Percentiles rank a stretch among this genome's conserved stretches.
Evolutionary conservation across 2,888 invertebrate species (phyloP).

Genomic region (Perizoma affinitatum): DNA sequence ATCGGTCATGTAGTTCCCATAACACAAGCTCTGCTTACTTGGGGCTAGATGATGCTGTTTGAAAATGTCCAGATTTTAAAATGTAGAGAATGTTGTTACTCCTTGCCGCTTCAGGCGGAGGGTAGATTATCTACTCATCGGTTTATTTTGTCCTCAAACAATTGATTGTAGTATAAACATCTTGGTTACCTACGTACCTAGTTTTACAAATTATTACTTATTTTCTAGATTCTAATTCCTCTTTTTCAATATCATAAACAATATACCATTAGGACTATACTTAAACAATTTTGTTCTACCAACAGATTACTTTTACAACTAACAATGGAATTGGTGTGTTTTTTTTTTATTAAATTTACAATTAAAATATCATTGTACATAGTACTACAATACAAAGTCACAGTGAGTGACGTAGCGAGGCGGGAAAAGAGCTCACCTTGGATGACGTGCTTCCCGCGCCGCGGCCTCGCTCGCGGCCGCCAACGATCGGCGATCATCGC

Average conservation of each 20-base stretch:
- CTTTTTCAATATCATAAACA: not conserved
- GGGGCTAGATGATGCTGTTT: no score
- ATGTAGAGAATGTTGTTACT: no score
- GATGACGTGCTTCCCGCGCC: slow-evolving; percentile 75
- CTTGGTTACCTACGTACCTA: no score
- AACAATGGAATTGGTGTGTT: slow-evolving; percentile 39
- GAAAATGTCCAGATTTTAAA: no score
- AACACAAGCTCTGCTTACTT: no score
- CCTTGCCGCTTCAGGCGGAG: no score
- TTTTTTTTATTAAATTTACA: slow-evolving; percentile 45
- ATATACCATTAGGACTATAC: not conserved
- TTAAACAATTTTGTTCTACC: slow-evolving; percentile 11
- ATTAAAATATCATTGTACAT: slow-evolving; percentile 51
- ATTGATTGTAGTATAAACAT: no score
- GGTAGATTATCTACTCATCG: no score
- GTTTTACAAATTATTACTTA: no score
- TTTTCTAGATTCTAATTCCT: no score
- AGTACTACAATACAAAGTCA: slow-evolving; percentile 59
- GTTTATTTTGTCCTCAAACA: no score
- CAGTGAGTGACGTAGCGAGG: slow-evolving; percentile 62
- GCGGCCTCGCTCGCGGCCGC: slow-evolving; percentile 79
- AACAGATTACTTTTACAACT: slow-evolving; percentile 12
- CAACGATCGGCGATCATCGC: slow-evolving; percentile 58
- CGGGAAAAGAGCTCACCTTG: slow-evolving; percentile 80
- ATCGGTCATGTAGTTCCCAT: no score